These are phyloP conservation scores for Peromyscus californicus DNA, from an alignment of 2,113 vertebrate species.

Conservation along the genomic window DNA sequence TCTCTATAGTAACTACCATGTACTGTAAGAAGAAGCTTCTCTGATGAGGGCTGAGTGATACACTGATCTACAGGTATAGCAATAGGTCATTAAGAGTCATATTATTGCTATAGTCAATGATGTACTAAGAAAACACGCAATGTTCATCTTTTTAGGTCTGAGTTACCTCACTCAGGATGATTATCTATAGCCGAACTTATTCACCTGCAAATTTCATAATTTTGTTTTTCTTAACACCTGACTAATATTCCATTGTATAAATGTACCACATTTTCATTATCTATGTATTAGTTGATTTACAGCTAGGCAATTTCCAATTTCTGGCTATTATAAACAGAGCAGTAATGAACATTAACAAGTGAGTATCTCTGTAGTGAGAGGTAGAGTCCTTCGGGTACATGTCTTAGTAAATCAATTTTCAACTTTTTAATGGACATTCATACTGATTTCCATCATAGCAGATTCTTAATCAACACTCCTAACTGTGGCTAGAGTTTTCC, in stretches of 20 bases:
- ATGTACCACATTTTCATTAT: background rate
- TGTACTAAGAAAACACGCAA: background rate
- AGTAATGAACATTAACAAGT: background rate
- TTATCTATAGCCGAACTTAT: background rate
- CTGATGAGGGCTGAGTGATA: background rate
- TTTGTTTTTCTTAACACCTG: background rate
- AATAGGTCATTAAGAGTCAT: background rate
- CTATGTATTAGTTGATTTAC: background rate
- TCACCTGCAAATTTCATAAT: background rate
- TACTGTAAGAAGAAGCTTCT: background rate
- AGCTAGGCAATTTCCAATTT: background rate
- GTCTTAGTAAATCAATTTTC: background rate
- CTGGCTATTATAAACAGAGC: background rate
- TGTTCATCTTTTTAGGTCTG: background rate
- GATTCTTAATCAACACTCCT: background rate
- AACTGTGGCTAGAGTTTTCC: no score
- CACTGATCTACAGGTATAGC: background rate
- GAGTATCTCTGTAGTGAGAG: background rate
- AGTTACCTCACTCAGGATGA: background rate
- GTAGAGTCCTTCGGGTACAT: background rate
- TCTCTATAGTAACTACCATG: background rate
- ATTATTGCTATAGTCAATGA: background rate
- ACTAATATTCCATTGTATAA: background rate
- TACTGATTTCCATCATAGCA: background rate
- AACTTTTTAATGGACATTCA: background rate